phyloP scores from a whole-genome alignment of 2,797 vertebrate species.

The Phataginus tetradactyla region DNA sequence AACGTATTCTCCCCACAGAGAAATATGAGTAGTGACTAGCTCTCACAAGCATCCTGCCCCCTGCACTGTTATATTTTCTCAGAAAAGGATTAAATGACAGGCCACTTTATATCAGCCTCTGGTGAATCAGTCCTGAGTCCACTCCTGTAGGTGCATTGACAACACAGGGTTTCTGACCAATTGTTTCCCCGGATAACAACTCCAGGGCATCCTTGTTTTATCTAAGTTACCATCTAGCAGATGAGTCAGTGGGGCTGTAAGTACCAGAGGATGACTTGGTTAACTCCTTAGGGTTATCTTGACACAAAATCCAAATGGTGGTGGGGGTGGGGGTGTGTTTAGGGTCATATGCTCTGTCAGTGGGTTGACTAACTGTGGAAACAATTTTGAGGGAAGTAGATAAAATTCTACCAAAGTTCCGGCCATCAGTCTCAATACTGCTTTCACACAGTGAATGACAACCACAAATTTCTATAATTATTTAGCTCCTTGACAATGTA shows the following conservation, averaged over 20 bases:
- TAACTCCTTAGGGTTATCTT: background rate
- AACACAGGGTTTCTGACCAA: background rate
- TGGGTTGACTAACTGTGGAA: background rate
- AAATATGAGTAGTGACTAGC: background rate
- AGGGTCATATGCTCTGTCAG: background rate
- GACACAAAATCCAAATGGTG: background rate
- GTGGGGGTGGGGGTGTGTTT: background rate
- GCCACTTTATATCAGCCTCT: background rate
- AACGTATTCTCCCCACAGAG: background rate
- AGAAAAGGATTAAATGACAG: background rate
- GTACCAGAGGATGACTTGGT: background rate
- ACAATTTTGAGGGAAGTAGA: background rate
- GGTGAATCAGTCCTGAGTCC: background rate
- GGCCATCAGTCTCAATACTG: background rate
- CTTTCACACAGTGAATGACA: background rate
- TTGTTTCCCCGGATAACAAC: background rate
- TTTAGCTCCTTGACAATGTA: background rate
- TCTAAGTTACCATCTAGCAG: background rate
- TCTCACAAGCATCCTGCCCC: background rate
- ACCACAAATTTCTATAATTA: background rate
- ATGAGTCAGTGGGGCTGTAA: background rate
- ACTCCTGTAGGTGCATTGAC: background rate
- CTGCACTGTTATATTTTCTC: background rate
- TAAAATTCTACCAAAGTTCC: background rate
- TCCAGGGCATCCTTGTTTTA: background rate